These are phyloP conservation scores for Myiagra hebetior DNA, from an alignment of 2,113 vertebrate genomes.

Conservation along the genomic window DNA sequence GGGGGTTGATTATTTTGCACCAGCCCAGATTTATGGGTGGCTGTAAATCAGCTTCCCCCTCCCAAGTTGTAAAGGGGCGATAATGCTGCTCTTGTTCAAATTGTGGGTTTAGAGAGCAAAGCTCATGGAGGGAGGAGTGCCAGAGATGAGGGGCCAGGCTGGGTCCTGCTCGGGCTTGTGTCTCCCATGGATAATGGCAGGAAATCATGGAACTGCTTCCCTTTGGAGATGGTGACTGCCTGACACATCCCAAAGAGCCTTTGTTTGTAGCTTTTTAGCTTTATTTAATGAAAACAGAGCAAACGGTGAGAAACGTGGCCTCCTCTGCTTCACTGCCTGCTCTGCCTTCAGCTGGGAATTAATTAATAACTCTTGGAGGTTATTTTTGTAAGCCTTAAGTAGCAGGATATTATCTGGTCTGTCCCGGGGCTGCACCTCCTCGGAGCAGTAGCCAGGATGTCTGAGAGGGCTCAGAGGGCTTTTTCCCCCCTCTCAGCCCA, in stretches of 20 bases:
- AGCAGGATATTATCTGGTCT: constrained; percentile 31
- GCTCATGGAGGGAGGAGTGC: neutral
- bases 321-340: neutral
- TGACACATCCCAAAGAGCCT: neutral
- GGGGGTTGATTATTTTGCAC: constrained; percentile 25
- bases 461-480: neutral
- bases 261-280: neutral
- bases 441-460: neutral
- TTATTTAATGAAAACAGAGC: neutral
- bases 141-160: neutral
- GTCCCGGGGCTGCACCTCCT: neutral
- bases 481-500: neutral
- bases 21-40: constrained; percentile 18
- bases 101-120: neutral
- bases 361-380: neutral
- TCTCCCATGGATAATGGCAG: neutral
- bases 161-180: neutral
- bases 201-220: rapidly evolving
- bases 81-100: neutral
- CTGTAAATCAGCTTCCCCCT: constrained; percentile 50
- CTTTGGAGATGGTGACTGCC: neutral
- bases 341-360: neutral
- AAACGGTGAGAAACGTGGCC: neutral
- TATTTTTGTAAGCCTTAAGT: neutral
- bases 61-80: constrained; percentile 6